Evolutionary conservation across 2,113 vertebrate genomes (phyloP), one percentile per base, ranked within the genome.

Genomic region (Ifrita kowaldi): DNA sequence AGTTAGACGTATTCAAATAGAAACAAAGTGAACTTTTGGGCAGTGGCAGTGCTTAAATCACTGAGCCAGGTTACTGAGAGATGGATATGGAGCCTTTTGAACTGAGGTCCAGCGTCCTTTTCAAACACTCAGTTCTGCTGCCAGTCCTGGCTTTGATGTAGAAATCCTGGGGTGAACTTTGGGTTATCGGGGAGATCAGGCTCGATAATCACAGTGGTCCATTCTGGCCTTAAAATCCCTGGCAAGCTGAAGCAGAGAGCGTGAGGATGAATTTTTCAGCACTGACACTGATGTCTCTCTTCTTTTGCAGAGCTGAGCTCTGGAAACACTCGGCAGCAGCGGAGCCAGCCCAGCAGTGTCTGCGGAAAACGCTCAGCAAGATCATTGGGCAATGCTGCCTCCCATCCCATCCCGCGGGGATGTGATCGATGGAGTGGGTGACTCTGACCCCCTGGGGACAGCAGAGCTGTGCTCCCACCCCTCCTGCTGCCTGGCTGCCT

Each of bases 111-210:
- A 24, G 52, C 20, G 74, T 81, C 64, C 60, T 84, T 76, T 83
- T 59, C 71, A 86, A 59, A 42, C 37, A 14, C 18, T 44, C 73
- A 16, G 39, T 26, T 60, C 91, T 84, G 69, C 74, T 82, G 80
- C 77, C 74, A 37, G 81, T 20, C 47, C 39, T 46, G 62, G 35
- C 84, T 93, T 96, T 95, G 91, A 93, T 89, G 94, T 76, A 18
- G 77, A 80, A 83, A 53, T 49, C 83, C 79, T 22, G n/a, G 44
- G 28, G 52, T 49, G 94, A 95, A 41, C 60, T 89, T 62, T 56
- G 87, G 70, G 77, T 84, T 89, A 91, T 95, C n/a, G 1, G 59
- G 23, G 63, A 55, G 64, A 88, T 95, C 47, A 73, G 62, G 56
- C n/a, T 30, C 9, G 32, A 41, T 65, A 70, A 90, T 16, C 24